These are phyloP conservation scores for Macrosoma leucophasiata DNA, from an alignment of 2,888 invertebrate species.

Conservation along the genomic window DNA sequence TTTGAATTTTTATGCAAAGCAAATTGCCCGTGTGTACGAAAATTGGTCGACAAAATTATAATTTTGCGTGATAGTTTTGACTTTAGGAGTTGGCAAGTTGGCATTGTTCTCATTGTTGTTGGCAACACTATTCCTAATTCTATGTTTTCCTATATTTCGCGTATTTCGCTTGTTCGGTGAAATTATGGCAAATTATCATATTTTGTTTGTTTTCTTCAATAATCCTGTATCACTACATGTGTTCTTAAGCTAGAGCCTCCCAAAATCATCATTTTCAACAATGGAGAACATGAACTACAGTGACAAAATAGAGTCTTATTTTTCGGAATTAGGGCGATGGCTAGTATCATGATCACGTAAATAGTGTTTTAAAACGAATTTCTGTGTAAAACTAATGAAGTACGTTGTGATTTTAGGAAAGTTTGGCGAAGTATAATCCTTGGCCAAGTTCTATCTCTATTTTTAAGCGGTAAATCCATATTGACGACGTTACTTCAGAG, in stretches of 20 bases:
- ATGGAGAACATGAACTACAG: constrained; percentile 75
- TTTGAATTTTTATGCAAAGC: no score
- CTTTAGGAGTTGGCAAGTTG: no score
- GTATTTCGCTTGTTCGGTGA: constrained; percentile 14
- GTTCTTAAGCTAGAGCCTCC: constrained; percentile 25
- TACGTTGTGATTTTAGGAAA: constrained; percentile 65
- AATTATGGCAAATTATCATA: constrained; percentile 24
- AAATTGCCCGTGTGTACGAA: no score
- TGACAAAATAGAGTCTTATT: constrained; percentile 80
- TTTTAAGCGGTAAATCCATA: constrained; percentile 86
- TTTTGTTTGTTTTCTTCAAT: constrained; percentile 16
- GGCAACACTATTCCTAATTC: no score
- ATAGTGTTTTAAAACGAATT: constrained; percentile 4
- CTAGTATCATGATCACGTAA: constrained; percentile 43
- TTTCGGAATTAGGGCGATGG: constrained; percentile 83
- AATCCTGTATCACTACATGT: not conserved
- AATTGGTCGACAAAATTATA: no score
- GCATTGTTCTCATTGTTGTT: no score
- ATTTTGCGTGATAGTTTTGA: no score
- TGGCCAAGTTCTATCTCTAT: constrained; percentile 84
- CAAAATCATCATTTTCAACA: constrained; percentile 13
- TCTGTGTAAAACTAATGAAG: constrained; percentile 4
- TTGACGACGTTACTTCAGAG: constrained; percentile 82
- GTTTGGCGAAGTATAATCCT: constrained; percentile 83
- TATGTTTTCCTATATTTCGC: no score